Conservation (phyloP, 2,888 invertebrate genomes). For the Mycogona germanica region DNA sequence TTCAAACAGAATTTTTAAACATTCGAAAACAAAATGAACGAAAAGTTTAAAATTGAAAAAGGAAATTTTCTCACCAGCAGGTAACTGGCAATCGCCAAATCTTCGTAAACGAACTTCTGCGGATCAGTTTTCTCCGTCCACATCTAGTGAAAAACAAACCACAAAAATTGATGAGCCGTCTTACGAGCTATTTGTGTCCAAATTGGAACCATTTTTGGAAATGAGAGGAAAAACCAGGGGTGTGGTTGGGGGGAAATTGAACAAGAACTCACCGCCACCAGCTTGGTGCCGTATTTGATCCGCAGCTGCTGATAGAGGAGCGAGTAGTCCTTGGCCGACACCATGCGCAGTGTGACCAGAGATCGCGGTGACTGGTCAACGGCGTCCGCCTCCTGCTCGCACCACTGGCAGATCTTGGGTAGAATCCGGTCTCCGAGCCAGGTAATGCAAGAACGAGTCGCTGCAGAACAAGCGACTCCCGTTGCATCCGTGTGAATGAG, state of each 20-base stretch:
- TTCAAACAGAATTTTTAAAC: not conserved
- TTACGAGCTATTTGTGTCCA: not conserved
- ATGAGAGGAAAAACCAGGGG: slow-evolving; percentile 7
- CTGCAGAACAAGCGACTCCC: too few relatives aligned
- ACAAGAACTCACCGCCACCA: slow-evolving; percentile 48
- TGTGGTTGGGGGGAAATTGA: not conserved
- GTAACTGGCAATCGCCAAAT: slow-evolving; percentile 86
- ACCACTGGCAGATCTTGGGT: slow-evolving; percentile 30
- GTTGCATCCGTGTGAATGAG: not conserved
- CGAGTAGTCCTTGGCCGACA: slow-evolving; percentile 56
- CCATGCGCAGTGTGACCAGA: slow-evolving; percentile 41
- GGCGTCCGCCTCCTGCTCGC: slow-evolving; percentile 17
- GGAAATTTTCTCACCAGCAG: slow-evolving; percentile 40
- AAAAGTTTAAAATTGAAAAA: not conserved
- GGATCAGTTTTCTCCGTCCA: slow-evolving; percentile 95
- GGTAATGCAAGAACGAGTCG: not conserved
- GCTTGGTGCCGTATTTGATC: slow-evolving; percentile 56
- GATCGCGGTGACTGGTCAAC: slow-evolving; percentile 36
- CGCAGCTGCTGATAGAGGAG: slow-evolving; percentile 59
- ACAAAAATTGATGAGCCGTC: not conserved
- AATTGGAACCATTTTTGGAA: too few relatives aligned
- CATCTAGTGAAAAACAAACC: slow-evolving; percentile 42
- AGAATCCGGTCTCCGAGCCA: slow-evolving; percentile 30
- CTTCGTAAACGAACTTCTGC: slow-evolving; percentile 89
- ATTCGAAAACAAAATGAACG: not conserved